Base-by-base conservation (phyloP, 2,888 invertebrate species). In the Camptogramma bilineatum region DNA sequence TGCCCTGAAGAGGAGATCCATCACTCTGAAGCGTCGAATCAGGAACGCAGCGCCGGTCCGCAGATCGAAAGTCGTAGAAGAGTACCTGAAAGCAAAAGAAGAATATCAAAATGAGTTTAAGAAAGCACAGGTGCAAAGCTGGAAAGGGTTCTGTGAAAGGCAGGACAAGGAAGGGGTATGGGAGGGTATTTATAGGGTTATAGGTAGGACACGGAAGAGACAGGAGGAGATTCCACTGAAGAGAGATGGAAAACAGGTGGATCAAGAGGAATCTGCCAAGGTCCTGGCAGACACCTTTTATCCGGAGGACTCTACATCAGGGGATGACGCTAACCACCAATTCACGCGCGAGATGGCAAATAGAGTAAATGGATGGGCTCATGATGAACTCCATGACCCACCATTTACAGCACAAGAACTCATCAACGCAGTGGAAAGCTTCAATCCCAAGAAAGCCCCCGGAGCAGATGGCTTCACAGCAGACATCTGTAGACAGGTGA, bases 371-470 rank as follows among this genome's bases (percentile, higher is more conserved):
- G 59, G 31, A 0, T 9, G 4, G 17, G 31, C 60, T 21, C 46
- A 47, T 46, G 50, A 52, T 16, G 2, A 18, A 2, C 7, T 8
- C n/a, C 48, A 53, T 46, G 72, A 72, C 34, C 70, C 72, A 4
- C 64, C 59, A 13, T 72, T 70, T 28, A 70, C 70, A 0, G n/a
- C 17, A 2, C 0, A 21, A 0, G 69, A 72, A 19, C 59, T 69
- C 0, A 31, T 9, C 16, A 18, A 10, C 4, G 56, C 56, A 7
- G 16, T 53, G 13, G 13, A n/a, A 0, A 34, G 50, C 4, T 68
- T 69, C 17, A 69, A 68, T 31, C 66, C 66, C 13, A 72, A 68
- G 50, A 72, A 68, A 52, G 70, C 70, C 64, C 73, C 73, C 2
- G 53, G 54, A 31, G 3, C n/a, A 4, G 54, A 54, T 8, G 54